phyloP scores from a whole-genome alignment of 2,888 invertebrate species.

The Pilophorus perplexus region DNA sequence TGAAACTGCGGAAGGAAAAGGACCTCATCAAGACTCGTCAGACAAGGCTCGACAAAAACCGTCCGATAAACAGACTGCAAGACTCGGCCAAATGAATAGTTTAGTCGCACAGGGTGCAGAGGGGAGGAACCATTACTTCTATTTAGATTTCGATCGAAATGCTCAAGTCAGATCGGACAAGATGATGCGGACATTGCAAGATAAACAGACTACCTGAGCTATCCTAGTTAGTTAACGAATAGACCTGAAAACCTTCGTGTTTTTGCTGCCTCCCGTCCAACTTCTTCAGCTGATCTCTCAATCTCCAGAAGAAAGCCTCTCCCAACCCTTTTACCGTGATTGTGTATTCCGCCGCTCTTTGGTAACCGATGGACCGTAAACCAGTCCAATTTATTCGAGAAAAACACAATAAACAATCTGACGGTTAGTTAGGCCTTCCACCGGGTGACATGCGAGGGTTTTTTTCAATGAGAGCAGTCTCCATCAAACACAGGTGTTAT shows the following conservation, averaged over 20 bases:
- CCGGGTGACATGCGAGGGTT: too few relatives aligned
- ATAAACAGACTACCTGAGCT: conserved; percentile 24
- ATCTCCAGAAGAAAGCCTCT: conserved; percentile 18
- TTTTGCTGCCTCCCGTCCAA: conserved; percentile 19
- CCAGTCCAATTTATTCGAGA: too few relatives aligned
- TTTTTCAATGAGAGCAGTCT: too few relatives aligned
- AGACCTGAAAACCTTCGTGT: conserved; percentile 8
- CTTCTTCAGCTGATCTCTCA: conserved; percentile 29
- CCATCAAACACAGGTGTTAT: too few relatives aligned
- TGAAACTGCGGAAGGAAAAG: background rate
- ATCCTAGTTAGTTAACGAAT: conserved; percentile 30
- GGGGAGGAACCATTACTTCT: conserved; percentile 23
- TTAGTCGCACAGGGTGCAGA: conserved; percentile 1
- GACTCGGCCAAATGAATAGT: conserved; percentile 27
- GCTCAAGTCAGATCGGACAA: conserved; percentile 24
- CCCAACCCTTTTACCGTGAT: background rate
- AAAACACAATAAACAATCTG: too few relatives aligned
- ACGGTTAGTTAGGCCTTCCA: too few relatives aligned
- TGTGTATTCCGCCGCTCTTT: background rate
- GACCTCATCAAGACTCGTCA: background rate
- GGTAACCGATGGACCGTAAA: too few relatives aligned
- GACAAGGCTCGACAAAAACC: conserved; percentile 17
- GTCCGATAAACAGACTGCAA: conserved; percentile 7
- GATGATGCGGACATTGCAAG: conserved; percentile 17
- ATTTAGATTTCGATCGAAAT: conserved; percentile 14